Evolutionary conservation across 2,888 invertebrate species (phyloP).

Genomic region (Drosophila macrospina): DNA sequence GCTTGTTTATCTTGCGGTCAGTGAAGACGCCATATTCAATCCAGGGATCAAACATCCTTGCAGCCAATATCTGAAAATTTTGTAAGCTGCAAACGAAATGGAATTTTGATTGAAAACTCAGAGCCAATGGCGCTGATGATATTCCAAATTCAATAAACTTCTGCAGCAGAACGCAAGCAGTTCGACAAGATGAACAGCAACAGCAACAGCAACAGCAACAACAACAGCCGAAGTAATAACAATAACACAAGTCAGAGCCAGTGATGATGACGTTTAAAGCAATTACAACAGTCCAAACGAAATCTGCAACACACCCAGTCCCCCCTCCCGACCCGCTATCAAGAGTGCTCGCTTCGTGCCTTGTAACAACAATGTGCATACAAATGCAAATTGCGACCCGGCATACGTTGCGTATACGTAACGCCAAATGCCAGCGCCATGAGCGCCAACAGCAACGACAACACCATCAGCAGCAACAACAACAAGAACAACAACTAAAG

Average conservation of each 20-base stretch:
- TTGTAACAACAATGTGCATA: conserved; percentile 75
- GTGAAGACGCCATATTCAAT: conserved; percentile 21
- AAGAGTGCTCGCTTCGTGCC: conserved; percentile 22
- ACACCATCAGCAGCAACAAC: conserved; percentile 2
- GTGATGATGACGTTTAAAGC: conserved; percentile 79
- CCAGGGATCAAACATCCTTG: conserved; percentile 43
- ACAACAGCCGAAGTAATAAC: neutral
- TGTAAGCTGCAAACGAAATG: conserved; percentile 23
- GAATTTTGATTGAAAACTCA: conserved; percentile 63
- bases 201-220: conserved; percentile 22
- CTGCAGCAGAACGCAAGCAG: conserved; percentile 29
- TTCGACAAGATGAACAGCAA: conserved; percentile 25
- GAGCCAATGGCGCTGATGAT: conserved; percentile 10
- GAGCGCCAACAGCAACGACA: conserved; percentile 31
- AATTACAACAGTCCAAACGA: conserved; percentile 66
- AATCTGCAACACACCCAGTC: conserved; percentile 38
- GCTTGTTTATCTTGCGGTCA: neutral
- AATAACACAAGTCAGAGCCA: conserved; percentile 35
- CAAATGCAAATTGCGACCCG: conserved; percentile 75
- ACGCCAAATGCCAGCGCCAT: conserved; percentile 62
- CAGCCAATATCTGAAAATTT: conserved; percentile 6
- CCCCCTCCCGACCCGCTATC: neutral
- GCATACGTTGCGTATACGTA: conserved; percentile 80
- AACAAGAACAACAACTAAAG: conserved; percentile 39
- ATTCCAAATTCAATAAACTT: conserved; percentile 61